A percentile compares a stretch with the other conserved stretches of the same genome.
These are phyloP conservation scores for Stenodera caucasica DNA, from an alignment of 2,888 invertebrate species.

Conservation along the genomic window DNA sequence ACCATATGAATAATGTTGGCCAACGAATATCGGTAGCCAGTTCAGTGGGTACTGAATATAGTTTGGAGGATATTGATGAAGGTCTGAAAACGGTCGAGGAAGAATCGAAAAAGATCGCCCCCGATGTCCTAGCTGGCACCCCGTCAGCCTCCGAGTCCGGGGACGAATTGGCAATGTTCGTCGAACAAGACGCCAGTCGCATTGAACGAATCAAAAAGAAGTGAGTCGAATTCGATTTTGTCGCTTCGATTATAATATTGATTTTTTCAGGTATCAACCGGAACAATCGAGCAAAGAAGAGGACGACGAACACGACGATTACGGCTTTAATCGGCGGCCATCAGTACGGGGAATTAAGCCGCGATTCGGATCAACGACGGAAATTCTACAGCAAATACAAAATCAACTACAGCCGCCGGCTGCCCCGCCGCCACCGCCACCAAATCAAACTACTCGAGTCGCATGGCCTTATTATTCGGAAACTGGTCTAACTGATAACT, in stretches of 20 bases:
- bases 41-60: slow-evolving; percentile 69
- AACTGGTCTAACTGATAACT: slow-evolving; percentile 55
- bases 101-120: slow-evolving; percentile 64
- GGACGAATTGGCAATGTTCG: slow-evolving; percentile 82
- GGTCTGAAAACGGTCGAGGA: slow-evolving; percentile 58
- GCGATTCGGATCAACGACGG: slow-evolving; percentile 78
- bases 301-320: slow-evolving; percentile 84
- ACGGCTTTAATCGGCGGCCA: slow-evolving; percentile 86
- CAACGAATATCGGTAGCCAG: slow-evolving; percentile 65
- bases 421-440: slow-evolving; percentile 57
- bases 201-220: slow-evolving; percentile 82
- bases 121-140: slow-evolving; percentile 79
- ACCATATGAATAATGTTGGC: slow-evolving; percentile 58
- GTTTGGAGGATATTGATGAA: slow-evolving; percentile 66
- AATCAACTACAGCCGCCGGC: slow-evolving; percentile 64
- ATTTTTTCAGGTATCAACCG: slow-evolving; percentile 61
- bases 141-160: slow-evolving; percentile 60
- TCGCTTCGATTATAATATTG: background rate
- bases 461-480: slow-evolving; percentile 72
- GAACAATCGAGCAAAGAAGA: slow-evolving; percentile 60
- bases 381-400: slow-evolving; percentile 80
- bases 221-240: slow-evolving; percentile 42
- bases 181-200: slow-evolving; percentile 79
- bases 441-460: slow-evolving; percentile 51
- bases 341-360: slow-evolving; percentile 88